Evolutionary conservation across 1,140 invertebrate genomes (phyloP).

Genomic region (Orchestia grillus): DNA sequence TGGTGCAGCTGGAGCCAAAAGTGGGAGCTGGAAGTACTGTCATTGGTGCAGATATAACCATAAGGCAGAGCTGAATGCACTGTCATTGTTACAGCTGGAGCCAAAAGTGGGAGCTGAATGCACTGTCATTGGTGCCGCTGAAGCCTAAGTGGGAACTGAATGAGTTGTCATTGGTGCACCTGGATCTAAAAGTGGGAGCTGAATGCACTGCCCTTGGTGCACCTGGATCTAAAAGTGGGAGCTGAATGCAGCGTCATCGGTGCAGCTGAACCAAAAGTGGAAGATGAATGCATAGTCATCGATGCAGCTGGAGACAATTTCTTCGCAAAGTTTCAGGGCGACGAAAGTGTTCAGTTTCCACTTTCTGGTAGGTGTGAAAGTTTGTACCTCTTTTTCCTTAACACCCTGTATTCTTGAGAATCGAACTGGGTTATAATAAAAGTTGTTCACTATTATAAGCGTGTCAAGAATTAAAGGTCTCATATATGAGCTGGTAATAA

Average conservation of each 20-base stretch:
- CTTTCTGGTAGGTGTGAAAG: no score
- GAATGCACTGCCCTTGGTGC: no score
- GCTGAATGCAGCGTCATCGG: neutral
- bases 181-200: no score
- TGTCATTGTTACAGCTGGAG: neutral
- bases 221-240: neutral
- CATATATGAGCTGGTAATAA: neutral
- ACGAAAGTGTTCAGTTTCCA: no score
- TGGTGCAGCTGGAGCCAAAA: neutral
- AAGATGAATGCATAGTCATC: no score
- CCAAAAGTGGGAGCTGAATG: neutral
- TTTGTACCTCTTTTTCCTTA: no score
- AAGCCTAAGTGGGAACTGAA: neutral
- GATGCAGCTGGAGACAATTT: no score
- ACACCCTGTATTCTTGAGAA: no score
- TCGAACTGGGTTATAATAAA: neutral
- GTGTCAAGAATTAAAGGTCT: neutral
- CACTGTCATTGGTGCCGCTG: neutral
- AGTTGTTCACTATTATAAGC: neutral
- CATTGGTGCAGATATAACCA: neutral
- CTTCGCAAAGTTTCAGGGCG: no score
- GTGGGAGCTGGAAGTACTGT: neutral
- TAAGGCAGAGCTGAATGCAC: neutral
- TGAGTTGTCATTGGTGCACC: no score
- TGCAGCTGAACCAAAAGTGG: neutral